Evolutionary conservation across 2,888 invertebrate genomes (phyloP), one percentile per base, ranked within the genome.

Genomic region (Agrilus biguttatus): DNA sequence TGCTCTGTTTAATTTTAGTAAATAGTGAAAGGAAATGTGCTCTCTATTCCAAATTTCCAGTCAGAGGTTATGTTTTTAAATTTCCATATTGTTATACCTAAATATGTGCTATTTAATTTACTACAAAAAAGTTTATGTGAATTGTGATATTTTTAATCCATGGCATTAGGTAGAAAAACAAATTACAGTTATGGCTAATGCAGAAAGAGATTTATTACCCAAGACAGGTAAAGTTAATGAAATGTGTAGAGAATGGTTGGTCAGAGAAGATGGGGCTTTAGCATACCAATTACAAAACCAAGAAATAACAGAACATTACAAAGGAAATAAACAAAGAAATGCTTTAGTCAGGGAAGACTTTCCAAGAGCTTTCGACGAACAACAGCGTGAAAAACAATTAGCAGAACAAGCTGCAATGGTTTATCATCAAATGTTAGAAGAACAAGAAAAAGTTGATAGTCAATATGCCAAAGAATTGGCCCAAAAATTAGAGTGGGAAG

Each of bases 231-330:
- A 76, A 60, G 80, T 80, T 41, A 80, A 71, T 58, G 79, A 78
- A 69, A 85, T 86, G 45, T 82, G 86, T 58, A 77, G 81, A 53
- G 83, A 87, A 65, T 88, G 86, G 85, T 69, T 83, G 53, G 80
- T 88, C 32, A 78, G 84, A 55, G 88, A 88, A 68, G 88, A 88
- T 65, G 80, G 83, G 49, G 87, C 84, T 14, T 63, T 87, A 55
- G 87, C 88, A 8, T 80, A 86, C 63, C 76, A 77, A 51, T 70
- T 88, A 32, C 88, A 88, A 63, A 80, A 80, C 56, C 77, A 87
- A 71, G 87, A 88, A 70, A 83, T 86, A 77, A 71, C 69, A 23
- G 77, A 81, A 55, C 87, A 87, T 63, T 80, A 83, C 56, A 77
- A 77, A 40, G 78, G 82, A 42, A 88, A 88, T 66, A 77, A 80